Percentiles rank a stretch among this genome's conserved stretches.
phyloP scores from a whole-genome alignment of 2,113 vertebrate genomes.

The Arothron firmamentum region DNA sequence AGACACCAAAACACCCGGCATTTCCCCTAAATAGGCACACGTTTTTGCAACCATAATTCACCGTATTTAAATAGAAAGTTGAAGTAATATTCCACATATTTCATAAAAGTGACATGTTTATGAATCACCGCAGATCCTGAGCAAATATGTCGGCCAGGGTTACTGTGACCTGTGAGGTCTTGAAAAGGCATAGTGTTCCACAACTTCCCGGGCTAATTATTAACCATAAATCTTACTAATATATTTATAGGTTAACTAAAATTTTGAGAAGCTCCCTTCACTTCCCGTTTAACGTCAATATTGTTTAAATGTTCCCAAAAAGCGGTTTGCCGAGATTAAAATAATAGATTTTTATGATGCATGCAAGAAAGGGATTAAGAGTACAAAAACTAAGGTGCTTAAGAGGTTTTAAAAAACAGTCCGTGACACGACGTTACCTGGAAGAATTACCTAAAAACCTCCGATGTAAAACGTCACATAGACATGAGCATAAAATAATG shows the following conservation, averaged over 20 bases:
- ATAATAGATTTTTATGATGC: slow-evolving; percentile 8
- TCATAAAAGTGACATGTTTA: slow-evolving; percentile 93
- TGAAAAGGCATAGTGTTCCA: neutral
- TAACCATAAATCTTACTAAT: neutral
- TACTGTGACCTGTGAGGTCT: neutral
- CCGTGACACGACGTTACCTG: slow-evolving; percentile 70
- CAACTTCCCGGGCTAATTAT: neutral
- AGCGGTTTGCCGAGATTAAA: neutral
- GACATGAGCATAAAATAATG: slow-evolving; percentile 9
- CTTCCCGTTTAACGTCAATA: neutral
- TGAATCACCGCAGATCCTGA: slow-evolving; percentile 87
- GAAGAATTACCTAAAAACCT: slow-evolving; percentile 59
- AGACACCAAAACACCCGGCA: slow-evolving; percentile 96
- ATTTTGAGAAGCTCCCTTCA: too few species aligned
- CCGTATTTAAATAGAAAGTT: slow-evolving; percentile 99
- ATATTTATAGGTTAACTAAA: neutral
- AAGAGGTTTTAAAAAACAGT: slow-evolving; percentile 34
- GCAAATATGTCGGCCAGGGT: slow-evolving; percentile 63
- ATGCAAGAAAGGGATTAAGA: slow-evolving; percentile 23
- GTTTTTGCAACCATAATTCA: slow-evolving; percentile 96
- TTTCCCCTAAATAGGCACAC: slow-evolving; percentile 99
- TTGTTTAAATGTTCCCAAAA: neutral
- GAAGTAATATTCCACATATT: slow-evolving; percentile 91
- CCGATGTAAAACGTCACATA: slow-evolving; percentile 51
- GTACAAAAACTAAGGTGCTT: slow-evolving; percentile 16